These are phyloP conservation scores for Potamarius usumacintae DNA, from an alignment of 2,113 vertebrate species.

Conservation along the genomic window DNA sequence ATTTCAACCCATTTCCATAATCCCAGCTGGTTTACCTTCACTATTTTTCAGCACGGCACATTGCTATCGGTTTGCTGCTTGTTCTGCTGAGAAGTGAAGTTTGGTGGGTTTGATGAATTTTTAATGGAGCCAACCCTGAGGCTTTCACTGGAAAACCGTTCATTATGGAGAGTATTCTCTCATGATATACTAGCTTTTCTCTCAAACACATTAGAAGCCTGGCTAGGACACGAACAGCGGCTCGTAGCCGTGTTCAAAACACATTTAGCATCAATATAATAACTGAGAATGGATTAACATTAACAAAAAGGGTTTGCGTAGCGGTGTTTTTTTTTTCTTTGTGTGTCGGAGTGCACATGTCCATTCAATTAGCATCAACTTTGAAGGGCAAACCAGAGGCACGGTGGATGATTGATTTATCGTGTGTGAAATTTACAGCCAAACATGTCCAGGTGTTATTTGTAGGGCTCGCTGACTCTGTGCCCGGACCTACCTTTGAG, in stretches of 20 bases:
- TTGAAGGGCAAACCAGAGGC: not conserved
- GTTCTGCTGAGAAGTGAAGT: conserved; percentile 17
- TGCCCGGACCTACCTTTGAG: not conserved
- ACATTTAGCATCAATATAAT: not conserved
- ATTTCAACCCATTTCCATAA: not conserved
- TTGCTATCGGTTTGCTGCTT: not conserved
- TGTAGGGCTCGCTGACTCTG: not conserved
- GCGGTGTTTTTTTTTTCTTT: not conserved
- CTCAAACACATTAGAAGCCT: not conserved
- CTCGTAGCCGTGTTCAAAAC: not conserved
- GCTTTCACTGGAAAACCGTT: conserved; percentile 21
- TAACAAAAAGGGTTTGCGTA: not conserved
- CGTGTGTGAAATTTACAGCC: conserved; percentile 11
- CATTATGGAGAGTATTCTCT: conserved; percentile 30
- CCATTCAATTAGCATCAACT: not conserved
- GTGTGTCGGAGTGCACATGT: not conserved
- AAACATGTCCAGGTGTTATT: not conserved
- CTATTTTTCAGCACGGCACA: not conserved
- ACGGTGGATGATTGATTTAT: not conserved
- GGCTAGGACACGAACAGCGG: not conserved
- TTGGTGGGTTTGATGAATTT: conserved; percentile 27
- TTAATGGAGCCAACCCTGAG: conserved; percentile 28
- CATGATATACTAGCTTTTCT: not conserved
- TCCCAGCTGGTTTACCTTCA: not conserved
- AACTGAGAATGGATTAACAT: not conserved